Base-by-base conservation (phyloP, 2,888 invertebrate genomes). In the Bedellia somnulentella region DNA sequence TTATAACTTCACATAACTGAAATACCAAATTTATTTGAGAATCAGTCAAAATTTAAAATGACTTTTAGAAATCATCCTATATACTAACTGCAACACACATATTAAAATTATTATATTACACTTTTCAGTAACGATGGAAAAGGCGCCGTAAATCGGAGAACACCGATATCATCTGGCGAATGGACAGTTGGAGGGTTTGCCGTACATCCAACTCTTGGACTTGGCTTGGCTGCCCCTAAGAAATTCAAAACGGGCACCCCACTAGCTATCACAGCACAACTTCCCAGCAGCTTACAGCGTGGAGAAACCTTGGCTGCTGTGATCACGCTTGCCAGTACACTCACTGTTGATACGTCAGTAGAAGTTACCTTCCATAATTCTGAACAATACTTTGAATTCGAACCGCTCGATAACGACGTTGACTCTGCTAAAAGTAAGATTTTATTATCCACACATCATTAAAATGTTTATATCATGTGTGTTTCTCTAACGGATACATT, bases 271-370 rank as follows among this genome's bases (percentile, higher is more conserved):
- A 83, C 86, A 5, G 79, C 93, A 5, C 90, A 94, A 51, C 64
- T 97, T 28, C 98, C 98, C 0, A 88, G 90, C 44, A 86, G 89
- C 0, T 83, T 98, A 9, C 87, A 92, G 44, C 81, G 86, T 37
- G 95, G 94, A 14, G 99, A 99, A 76, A 86, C 89, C 5, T 80
- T 98, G 31, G 87, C 93, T 0, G 81, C 95, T 30, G 89, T 95
- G 27, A 85, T 92, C 8, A 86, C 91, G 2, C 82, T 97, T 5
- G 92, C 89, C 59, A 98, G 95, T 59, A 91, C 95, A 46, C 79
- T 92, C 64, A 82, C 85, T 9, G 83, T 84, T 35, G 85, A 90
- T 38, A 76, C 89, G 1, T 78, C 79, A 9, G 89, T 89, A 0
- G 89, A 91, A 45, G 85, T 97, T 0, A 88, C 89, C 0, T 76